These are phyloP conservation scores for Coreoperca whiteheadi DNA, from an alignment of 2,113 vertebrate genomes.

Conservation along the genomic window DNA sequence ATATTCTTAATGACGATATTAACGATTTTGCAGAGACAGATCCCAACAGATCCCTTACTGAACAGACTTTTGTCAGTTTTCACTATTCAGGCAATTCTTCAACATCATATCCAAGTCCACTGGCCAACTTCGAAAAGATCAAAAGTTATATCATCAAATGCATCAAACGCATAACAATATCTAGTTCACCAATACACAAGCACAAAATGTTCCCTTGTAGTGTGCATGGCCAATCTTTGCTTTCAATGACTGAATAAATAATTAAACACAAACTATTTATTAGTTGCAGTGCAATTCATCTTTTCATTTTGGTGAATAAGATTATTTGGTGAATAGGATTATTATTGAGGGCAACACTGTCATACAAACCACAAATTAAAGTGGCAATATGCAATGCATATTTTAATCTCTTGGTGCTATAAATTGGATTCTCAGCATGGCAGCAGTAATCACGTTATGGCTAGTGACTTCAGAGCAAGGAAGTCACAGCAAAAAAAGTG, in stretches of 20 bases:
- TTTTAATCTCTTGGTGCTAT: constrained; percentile 6
- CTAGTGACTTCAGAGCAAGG: background rate
- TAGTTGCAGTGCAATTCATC: constrained; percentile 4
- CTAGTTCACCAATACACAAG: background rate
- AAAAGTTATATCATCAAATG: background rate
- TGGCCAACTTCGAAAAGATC: constrained; percentile 26
- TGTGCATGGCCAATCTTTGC: background rate
- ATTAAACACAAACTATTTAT: constrained; percentile 10
- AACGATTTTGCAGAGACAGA: background rate
- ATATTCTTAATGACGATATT: background rate
- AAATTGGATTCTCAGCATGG: constrained; percentile 1
- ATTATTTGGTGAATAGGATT: constrained; percentile 11
- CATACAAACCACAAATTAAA: constrained; percentile 20
- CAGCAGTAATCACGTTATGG: background rate
- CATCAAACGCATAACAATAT: constrained; percentile 7
- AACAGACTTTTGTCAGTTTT: background rate
- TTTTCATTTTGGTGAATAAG: constrained; percentile 20
- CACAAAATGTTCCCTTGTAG: background rate
- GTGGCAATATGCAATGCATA: background rate
- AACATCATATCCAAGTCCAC: constrained; percentile 7
- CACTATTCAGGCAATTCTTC: constrained; percentile 1
- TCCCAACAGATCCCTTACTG: no score
- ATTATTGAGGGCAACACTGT: constrained; percentile 21
- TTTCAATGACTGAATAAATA: constrained; percentile 9
- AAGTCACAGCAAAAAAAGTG: background rate